Base-by-base conservation (phyloP, 2,888 invertebrate species). In the Agrochola litura region DNA sequence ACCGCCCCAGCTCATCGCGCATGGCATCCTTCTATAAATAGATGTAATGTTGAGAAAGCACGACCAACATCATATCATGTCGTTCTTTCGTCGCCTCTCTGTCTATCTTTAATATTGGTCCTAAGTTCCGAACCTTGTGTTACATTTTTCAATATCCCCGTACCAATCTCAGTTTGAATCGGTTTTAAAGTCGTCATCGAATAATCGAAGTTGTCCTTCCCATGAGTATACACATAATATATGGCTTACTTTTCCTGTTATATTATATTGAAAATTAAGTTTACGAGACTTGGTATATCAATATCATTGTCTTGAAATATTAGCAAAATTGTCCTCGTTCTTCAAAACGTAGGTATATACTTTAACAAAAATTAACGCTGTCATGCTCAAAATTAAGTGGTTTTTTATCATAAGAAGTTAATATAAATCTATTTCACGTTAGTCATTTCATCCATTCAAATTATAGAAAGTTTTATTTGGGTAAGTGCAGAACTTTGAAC, bases 11-110 rank as follows among this genome's bases (percentile, higher is more conserved):
- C 93, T 88, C 92, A 90, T 90, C 90, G 89, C 90, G 89, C 91
- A 90, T 90, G 88, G 90, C 91, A 93, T 93, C 92, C 91, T 91
- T 91, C 94, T 95, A 94, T 92, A 94, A 93, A 94, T 95, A 95
- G 90, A 90, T 88, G 87, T 91, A 90, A 92, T 93, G 92, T 93
- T 94, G 93, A 93, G 94, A 94, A 94, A 95, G 93, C 91, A 91
- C 84, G 82, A 87, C 83, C 78, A 88, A 87, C 77, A 87, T 85
- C 77, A 87, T 79, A 79, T 85, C 63, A 81, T 79, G 74, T 83
- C 78, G 74, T 82, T 83, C 75, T 86, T 85, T 81, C 46, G 67
- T 77, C 76, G 77, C 64, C 74, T 80, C 71, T 74, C 66, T 73
- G 78, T 77, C 79, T 85, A 76, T 65, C 63, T 68, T 43, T 63